These are phyloP conservation scores for Drosophila borealis DNA, from an alignment of 2,888 invertebrate species.

Conservation along the genomic window DNA sequence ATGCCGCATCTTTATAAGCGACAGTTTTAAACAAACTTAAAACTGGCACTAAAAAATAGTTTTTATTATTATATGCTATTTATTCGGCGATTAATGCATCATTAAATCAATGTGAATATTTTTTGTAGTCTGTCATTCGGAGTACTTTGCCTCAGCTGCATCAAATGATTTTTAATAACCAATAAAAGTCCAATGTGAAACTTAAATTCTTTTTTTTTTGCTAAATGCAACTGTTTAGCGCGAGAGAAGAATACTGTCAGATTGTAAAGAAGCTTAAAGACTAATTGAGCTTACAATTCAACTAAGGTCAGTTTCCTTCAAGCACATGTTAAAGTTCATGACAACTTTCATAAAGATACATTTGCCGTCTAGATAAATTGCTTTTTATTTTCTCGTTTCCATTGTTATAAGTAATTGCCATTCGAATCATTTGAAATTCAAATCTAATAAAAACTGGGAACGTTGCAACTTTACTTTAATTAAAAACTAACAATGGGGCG, in stretches of 20 bases:
- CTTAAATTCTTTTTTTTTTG: no score
- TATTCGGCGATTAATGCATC: not conserved
- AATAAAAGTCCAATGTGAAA: not conserved
- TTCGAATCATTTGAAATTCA: no score
- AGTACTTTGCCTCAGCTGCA: not conserved
- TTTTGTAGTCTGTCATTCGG: not conserved
- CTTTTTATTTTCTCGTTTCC: no score
- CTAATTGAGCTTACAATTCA: not conserved
- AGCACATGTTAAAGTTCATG: not conserved
- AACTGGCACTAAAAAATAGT: not conserved
- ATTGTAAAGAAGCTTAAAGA: not conserved
- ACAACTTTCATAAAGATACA: not conserved
- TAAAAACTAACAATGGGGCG: no score
- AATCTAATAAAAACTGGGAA: no score
- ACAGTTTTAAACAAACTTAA: not conserved
- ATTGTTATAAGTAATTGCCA: no score
- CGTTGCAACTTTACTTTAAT: no score
- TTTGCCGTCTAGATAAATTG: not conserved
- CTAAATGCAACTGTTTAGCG: no score
- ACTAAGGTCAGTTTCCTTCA: not conserved
- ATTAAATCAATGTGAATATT: conserved; percentile 1
- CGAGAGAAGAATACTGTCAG: no score
- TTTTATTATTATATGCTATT: not conserved
- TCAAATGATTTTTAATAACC: conserved; percentile 1
- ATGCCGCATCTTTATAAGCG: conserved; percentile 2